phyloP scores from a whole-genome alignment of 2,113 vertebrate species.

The Syrrhaptes paradoxus region DNA sequence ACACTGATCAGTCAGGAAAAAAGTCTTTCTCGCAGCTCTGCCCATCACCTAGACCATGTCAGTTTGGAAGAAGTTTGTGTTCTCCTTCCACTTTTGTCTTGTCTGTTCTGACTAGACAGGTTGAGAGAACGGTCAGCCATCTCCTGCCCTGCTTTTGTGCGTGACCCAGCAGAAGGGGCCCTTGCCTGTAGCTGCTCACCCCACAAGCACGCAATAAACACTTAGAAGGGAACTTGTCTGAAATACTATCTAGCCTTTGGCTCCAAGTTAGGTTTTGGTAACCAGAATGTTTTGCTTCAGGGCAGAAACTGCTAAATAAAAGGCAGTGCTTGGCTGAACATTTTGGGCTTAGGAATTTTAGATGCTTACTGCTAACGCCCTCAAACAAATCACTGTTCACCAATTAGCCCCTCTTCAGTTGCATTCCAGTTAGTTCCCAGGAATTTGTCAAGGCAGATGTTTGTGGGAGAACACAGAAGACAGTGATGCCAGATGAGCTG shows the following conservation, averaged over 20 bases:
- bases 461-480: constrained; percentile 6
- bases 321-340: neutral
- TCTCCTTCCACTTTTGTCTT: neutral
- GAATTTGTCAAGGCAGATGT: constrained; percentile 2
- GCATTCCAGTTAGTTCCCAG: neutral
- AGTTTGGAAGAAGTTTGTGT: neutral
- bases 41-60: neutral
- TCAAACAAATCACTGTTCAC: neutral
- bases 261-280: neutral
- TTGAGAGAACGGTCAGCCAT: neutral
- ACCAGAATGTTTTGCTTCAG: neutral
- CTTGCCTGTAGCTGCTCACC: neutral
- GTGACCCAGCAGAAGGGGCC: neutral
- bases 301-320: neutral
- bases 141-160: neutral
- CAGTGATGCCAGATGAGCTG: neutral
- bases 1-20: neutral
- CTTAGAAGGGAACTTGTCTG: neutral
- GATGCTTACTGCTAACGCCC: neutral
- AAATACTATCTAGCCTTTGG: neutral
- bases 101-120: neutral
- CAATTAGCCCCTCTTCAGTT: neutral
- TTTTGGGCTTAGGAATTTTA: neutral
- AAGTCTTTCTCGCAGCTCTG: neutral
- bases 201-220: neutral